Conservation (phyloP, 2,888 invertebrate genomes). For the Dynastes tityus region DNA sequence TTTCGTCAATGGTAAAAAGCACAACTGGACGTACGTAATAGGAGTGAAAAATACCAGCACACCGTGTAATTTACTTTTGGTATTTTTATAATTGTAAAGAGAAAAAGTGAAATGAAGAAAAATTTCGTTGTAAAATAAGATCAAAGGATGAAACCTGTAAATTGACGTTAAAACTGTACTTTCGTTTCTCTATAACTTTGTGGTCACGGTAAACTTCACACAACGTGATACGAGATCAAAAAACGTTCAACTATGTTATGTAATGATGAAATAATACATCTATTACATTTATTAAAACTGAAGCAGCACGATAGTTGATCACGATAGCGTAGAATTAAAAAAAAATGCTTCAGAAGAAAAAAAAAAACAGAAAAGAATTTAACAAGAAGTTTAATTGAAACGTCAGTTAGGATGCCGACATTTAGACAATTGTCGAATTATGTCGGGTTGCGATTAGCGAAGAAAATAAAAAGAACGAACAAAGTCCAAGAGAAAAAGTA, state of each 20-base stretch:
- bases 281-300: constrained; percentile 2
- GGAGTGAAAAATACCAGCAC: neutral
- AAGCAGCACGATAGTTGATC: too few species aligned
- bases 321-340: neutral
- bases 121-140: too few species aligned
- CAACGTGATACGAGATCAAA: too few species aligned
- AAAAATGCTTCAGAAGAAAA: neutral
- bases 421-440: constrained; percentile 49
- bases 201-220: too few species aligned
- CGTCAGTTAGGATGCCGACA: constrained; percentile 41
- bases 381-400: constrained; percentile 48
- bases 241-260: too few species aligned
- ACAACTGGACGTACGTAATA: neutral
- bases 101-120: too few species aligned
- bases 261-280: neutral
- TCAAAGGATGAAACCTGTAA: too few species aligned
- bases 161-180: too few species aligned
- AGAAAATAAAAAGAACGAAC: constrained; percentile 24
- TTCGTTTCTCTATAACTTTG: too few species aligned
- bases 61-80: constrained; percentile 1
- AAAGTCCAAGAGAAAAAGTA: constrained; percentile 30
- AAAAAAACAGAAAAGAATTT: constrained; percentile 28
- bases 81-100: too few species aligned
- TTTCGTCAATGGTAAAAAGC: too few species aligned
- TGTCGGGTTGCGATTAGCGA: constrained; percentile 38